Conservation (phyloP, 2,888 invertebrate genomes). For the Arrhopalites spinosus region DNA sequence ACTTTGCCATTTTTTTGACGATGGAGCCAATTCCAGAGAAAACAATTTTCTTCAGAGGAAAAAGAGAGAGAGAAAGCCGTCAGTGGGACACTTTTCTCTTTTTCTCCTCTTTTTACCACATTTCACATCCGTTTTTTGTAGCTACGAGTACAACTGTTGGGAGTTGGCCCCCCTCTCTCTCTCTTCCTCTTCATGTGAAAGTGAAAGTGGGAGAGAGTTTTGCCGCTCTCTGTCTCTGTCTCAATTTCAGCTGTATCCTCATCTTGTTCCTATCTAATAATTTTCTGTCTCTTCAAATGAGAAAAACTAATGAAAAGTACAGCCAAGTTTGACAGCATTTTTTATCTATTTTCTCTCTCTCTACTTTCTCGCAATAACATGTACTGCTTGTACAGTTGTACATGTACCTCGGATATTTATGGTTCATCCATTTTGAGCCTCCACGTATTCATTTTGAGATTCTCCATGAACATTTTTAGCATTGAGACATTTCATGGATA, state of each 20-base stretch:
- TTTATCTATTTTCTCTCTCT: too few species aligned
- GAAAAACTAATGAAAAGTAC: too few species aligned
- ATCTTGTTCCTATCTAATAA: too few species aligned
- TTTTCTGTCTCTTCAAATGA: too few species aligned
- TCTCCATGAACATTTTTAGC: too few species aligned
- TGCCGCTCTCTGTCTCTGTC: neutral
- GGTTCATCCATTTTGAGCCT: too few species aligned
- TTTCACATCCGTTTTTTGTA: neutral
- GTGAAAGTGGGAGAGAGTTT: neutral
- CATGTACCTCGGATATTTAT: too few species aligned
- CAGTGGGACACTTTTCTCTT: neutral
- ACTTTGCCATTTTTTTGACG: neutral
- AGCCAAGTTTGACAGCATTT: too few species aligned
- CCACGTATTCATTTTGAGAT: too few species aligned
- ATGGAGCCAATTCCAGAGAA: neutral
- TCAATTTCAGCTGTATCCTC: slow-evolving; percentile 1
- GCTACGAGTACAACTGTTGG: neutral
- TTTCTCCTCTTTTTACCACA: neutral
- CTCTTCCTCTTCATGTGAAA: neutral
- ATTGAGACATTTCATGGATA: too few species aligned
- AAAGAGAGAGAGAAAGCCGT: neutral
- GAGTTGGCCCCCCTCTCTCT: neutral
- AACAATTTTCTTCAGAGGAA: slow-evolving; percentile 3
- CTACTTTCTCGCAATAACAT: too few species aligned
- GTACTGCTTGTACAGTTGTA: too few species aligned